phyloP scores from a whole-genome alignment of 1,140 invertebrate genomes.

The Bombus impatiens region DNA sequence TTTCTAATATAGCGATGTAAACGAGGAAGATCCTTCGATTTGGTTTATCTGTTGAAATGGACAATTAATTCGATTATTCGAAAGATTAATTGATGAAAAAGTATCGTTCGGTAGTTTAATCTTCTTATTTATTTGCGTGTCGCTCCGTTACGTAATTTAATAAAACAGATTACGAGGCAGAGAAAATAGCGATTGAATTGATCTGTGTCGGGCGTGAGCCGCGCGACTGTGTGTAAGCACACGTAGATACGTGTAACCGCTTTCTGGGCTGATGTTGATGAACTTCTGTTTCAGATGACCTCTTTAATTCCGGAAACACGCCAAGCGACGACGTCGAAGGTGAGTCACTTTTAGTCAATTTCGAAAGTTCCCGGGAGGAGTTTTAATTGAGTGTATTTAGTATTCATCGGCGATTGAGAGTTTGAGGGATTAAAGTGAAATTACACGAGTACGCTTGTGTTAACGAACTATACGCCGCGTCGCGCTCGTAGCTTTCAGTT shows the following conservation, averaged over 20 bases:
- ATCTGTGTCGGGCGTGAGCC: conserved; percentile 33
- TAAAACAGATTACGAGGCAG: conserved; percentile 31
- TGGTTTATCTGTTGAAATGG: no score
- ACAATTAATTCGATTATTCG: not conserved
- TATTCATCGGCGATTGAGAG: conserved; percentile 70
- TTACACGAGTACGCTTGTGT: conserved; percentile 46
- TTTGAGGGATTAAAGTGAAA: conserved; percentile 71
- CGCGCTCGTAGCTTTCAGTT: not conserved
- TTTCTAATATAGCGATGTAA: not conserved
- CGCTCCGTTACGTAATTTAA: conserved; percentile 25
- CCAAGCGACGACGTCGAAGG: conserved; percentile 62
- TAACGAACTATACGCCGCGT: conserved; percentile 32
- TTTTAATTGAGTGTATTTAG: conserved; percentile 73
- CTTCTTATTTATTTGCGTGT: not conserved
- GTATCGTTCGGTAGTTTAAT: not conserved
- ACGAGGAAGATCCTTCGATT: not conserved
- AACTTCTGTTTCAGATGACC: conserved; percentile 74
- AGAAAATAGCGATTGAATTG: conserved; percentile 55
- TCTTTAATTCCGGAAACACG: conserved; percentile 70
- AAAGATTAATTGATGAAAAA: not conserved
- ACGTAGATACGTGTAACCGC: not conserved
- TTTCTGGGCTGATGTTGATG: conserved; percentile 9
- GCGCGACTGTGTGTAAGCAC: not conserved
- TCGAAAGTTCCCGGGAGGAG: conserved; percentile 50
- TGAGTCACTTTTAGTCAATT: conserved; percentile 71